Conservation (phyloP, 2,113 vertebrate species). For the Eolophus roseicapilla region DNA sequence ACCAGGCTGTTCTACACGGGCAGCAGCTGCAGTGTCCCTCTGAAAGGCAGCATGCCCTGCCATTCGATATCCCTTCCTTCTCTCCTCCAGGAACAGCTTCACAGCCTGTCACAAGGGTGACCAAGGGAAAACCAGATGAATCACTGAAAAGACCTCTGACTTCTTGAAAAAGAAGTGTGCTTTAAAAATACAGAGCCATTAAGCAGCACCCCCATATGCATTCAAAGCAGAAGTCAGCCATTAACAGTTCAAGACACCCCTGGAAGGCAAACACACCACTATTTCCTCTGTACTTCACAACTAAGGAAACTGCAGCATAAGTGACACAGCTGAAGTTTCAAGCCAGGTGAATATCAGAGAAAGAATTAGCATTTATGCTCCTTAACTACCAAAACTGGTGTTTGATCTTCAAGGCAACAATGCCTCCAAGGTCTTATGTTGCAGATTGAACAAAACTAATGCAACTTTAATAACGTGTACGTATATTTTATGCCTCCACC, state of each 20-base stretch:
- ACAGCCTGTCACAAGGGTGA: background rate
- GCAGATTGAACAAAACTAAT: slow-evolving; percentile 44
- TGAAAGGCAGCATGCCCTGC: background rate
- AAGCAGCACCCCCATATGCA: background rate
- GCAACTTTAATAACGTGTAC: slow-evolving; percentile 50
- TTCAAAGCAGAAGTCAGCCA: background rate
- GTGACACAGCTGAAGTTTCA: background rate
- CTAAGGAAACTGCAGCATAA: background rate
- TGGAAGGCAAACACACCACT: background rate
- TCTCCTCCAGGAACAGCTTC: background rate
- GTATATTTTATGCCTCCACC: slow-evolving; percentile 45
- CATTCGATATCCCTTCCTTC: background rate
- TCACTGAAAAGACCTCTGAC: background rate
- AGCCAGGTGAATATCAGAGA: background rate
- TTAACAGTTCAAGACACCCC: background rate
- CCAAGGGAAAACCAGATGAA: background rate
- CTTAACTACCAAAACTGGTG: background rate
- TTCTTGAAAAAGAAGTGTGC: background rate
- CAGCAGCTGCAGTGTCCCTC: background rate
- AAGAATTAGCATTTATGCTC: background rate
- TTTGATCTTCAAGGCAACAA: slow-evolving; percentile 28
- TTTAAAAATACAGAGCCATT: background rate
- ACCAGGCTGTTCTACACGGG: background rate
- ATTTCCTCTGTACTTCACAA: background rate
- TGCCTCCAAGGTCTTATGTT: slow-evolving; percentile 25